phyloP scores from a whole-genome alignment of 2,888 invertebrate species.

The Epinotia bilunana region DNA sequence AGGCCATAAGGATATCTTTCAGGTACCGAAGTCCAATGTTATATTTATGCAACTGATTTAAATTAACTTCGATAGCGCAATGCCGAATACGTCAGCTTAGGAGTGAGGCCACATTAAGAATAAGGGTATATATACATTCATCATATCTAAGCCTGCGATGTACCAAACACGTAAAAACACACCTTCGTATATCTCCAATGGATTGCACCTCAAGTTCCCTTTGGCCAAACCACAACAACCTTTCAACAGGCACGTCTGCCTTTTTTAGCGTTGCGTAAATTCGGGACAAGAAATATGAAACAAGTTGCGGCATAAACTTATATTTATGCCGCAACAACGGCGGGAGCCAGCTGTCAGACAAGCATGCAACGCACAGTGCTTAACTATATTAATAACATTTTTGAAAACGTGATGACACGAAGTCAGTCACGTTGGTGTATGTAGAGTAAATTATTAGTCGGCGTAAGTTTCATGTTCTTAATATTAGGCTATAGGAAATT shows the following conservation, averaged over 20 bases:
- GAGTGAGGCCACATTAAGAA: too few species aligned
- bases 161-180: too few species aligned
- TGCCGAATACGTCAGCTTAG: too few species aligned
- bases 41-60: too few species aligned
- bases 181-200: too few species aligned
- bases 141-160: too few species aligned
- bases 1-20: too few species aligned
- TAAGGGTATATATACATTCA: too few species aligned
- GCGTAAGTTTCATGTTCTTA: background rate
- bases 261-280: conserved; percentile 53
- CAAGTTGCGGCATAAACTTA: conserved; percentile 76
- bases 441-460: background rate
- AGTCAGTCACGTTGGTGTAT: background rate
- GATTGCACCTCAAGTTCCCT: background rate
- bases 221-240: background rate
- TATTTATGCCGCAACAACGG: too few species aligned
- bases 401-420: conserved; percentile 24
- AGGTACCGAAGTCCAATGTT: too few species aligned
- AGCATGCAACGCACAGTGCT: conserved; percentile 49
- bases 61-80: too few species aligned
- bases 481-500: background rate
- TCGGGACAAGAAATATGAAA: conserved; percentile 77
- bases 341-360: conserved; percentile 64
- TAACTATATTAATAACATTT: conserved; percentile 34
- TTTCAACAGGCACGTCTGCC: conserved; percentile 25